These are phyloP conservation scores for Heliconius charithonia DNA, from an alignment of 2,888 invertebrate genomes.

Conservation along the genomic window DNA sequence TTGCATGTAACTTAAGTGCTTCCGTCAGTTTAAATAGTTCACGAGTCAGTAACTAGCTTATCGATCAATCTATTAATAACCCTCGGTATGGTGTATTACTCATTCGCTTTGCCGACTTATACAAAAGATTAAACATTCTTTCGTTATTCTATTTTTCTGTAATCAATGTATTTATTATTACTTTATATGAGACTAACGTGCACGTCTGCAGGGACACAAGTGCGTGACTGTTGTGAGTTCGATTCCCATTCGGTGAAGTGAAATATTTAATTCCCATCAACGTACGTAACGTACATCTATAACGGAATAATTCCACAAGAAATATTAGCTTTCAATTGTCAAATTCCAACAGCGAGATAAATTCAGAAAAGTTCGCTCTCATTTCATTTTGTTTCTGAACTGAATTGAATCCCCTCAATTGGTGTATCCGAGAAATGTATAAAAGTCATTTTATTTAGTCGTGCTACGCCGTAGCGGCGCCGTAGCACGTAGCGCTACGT, in stretches of 20 bases:
- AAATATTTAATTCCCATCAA: no score
- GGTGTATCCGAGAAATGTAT: conserved; percentile 16
- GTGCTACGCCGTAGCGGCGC: conserved; percentile 34
- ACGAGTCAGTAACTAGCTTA: conserved; percentile 14
- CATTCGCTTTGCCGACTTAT: not conserved
- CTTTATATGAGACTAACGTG: no score
- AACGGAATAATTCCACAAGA: not conserved
- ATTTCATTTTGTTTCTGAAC: conserved; percentile 8
- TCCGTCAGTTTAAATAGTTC: conserved; percentile 21
- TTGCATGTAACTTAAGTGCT: conserved; percentile 6
- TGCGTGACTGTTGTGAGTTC: no score
- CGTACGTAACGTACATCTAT: not conserved
- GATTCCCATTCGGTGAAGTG: no score
- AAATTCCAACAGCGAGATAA: conserved; percentile 1
- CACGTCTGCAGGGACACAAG: no score
- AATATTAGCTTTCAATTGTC: not conserved
- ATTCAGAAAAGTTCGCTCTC: not conserved
- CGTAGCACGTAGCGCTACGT: conserved; percentile 30
- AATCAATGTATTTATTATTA: no score
- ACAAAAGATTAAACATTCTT: not conserved
- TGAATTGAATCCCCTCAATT: conserved; percentile 11
- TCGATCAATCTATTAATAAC: conserved; percentile 23
- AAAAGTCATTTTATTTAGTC: conserved; percentile 17
- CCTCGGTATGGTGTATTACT: not conserved
- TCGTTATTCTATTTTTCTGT: not conserved